Evolutionary conservation across 2,797 vertebrate genomes (phyloP).

Genomic region (Eospalax fontanierii): DNA sequence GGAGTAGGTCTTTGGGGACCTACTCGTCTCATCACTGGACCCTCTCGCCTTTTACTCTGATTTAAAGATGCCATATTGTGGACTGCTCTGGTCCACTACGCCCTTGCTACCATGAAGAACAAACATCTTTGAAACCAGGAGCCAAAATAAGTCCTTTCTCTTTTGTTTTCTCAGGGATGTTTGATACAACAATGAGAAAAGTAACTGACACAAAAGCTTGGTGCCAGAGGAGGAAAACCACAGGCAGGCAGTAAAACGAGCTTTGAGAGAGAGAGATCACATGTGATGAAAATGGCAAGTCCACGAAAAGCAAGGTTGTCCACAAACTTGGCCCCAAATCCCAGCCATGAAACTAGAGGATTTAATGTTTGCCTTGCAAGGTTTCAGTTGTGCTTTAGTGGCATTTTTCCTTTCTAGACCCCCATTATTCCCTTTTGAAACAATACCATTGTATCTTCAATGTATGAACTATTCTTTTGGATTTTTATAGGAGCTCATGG

Average conservation of each 20-base stretch:
- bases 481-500: not conserved
- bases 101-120: not conserved
- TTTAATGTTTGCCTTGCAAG: not conserved
- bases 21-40: not conserved
- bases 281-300: not conserved
- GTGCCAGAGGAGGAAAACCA: not conserved
- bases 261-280: not conserved
- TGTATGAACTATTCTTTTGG: not conserved
- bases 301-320: not conserved
- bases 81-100: not conserved
- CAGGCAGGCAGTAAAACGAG: not conserved
- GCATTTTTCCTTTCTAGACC: not conserved
- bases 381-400: not conserved
- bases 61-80: not conserved
- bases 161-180: not conserved
- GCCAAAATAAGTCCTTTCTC: not conserved
- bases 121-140: not conserved
- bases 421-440: not conserved
- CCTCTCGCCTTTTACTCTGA: not conserved
- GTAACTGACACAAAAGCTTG: not conserved
- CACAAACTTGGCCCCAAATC: too few relatives aligned
- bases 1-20: too few relatives aligned
- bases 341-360: not conserved
- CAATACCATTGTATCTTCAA: not conserved
- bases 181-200: not conserved